Conservation (phyloP, 2,797 vertebrate genomes). For the Characodon lateralis region DNA sequence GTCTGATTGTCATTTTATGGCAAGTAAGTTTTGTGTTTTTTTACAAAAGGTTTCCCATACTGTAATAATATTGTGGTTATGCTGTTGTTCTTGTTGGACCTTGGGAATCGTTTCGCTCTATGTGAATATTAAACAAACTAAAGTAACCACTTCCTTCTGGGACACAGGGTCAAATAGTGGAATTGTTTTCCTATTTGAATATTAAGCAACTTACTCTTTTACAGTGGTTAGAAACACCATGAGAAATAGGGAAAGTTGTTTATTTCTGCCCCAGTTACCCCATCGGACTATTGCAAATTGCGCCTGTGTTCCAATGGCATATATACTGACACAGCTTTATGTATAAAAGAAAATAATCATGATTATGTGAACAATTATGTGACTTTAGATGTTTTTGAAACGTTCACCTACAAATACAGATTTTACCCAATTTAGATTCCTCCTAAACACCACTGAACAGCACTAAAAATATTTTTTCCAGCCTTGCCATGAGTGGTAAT, state of each 20-base stretch:
- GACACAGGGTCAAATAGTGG: slow-evolving; percentile 17
- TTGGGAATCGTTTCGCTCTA: slow-evolving; percentile 44
- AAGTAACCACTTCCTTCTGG: slow-evolving; percentile 45
- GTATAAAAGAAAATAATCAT: neutral
- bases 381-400: neutral
- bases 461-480: neutral
- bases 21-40: slow-evolving; percentile 19
- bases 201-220: slow-evolving; percentile 21
- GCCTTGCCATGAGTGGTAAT: neutral
- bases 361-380: neutral
- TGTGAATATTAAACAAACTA: slow-evolving; percentile 27
- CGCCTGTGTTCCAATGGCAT: neutral
- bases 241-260: slow-evolving; percentile 19
- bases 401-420: neutral
- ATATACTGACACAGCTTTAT: neutral
- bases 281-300: neutral
- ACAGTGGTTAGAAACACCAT: slow-evolving; percentile 20
- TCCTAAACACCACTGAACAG: neutral
- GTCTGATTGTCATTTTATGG: slow-evolving; percentile 9
- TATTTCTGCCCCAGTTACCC: neutral
- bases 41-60: slow-evolving; percentile 3
- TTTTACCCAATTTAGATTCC: neutral
- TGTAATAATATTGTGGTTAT: slow-evolving; percentile 47
- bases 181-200: slow-evolving; percentile 31
- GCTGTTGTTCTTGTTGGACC: slow-evolving; percentile 30